Evolutionary conservation across 2,113 vertebrate species (phyloP), one percentile per base, ranked within the genome.

Genomic region (Natator depressus): DNA sequence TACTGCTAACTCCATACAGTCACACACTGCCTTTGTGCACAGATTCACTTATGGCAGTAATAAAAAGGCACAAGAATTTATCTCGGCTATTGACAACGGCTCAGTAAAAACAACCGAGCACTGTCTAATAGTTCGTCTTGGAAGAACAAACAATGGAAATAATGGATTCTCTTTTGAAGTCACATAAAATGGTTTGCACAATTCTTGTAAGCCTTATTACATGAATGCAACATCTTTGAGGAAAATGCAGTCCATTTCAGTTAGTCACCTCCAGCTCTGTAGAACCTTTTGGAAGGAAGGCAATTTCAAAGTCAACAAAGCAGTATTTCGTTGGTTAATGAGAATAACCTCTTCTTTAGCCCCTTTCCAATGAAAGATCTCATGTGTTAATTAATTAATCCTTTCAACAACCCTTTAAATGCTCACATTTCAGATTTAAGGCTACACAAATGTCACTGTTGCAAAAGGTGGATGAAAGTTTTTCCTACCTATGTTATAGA

Each of bases 401-500:
- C 81, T 62, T 84, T 49, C 50, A 59, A 84, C 9, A 20, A 84
- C 19, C 19, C 82, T 87, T 80, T 11, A 3, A 84, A 89, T 5
- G 38, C 49, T 75, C 80, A 6, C 5, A 76, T n/a, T 89, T 79
- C 84, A 89, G 31, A 81, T 85, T 65, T 80, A 51, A 80, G 22
- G 53, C 75, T 83, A 83, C 24, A 82, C 94, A 93, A 54, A 6
- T 57, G 47, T 35, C 51, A 82, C 3, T 57, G 53, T 10, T 94
- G 53, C 54, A 90, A 95, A 72, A 96, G 12, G 47, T 42, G 6
- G 13, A 38, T 27, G 8, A 86, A 93, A 95, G 84, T 51, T 75
- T 89, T n/a, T 89, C 98, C 93, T 98, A 99, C 99, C 99, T 12
- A 99, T 99, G 97, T 99, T 99, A 95, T 99, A 99, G 98, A 99